Conservation (phyloP, 2,888 invertebrate genomes). For the Germaria angustata region DNA sequence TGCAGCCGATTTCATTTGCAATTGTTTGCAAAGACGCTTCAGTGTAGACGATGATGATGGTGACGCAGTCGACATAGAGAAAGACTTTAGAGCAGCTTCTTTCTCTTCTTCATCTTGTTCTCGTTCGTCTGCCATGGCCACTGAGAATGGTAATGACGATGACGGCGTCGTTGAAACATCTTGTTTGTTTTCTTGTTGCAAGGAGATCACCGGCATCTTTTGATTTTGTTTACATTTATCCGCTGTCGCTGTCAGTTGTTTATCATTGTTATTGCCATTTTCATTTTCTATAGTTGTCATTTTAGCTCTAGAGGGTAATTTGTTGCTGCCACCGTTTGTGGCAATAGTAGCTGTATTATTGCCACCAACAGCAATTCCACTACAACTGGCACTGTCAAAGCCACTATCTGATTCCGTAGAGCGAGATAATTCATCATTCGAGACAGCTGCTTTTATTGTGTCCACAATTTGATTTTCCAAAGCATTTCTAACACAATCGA, state of each 20-base stretch:
- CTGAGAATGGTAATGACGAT: slow-evolving; percentile 56
- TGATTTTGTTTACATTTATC: slow-evolving; percentile 45
- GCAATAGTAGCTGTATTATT: slow-evolving; percentile 29
- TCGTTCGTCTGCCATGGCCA: slow-evolving; percentile 10
- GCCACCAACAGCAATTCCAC: slow-evolving; percentile 41
- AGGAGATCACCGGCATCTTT: slow-evolving; percentile 60
- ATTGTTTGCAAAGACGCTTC: slow-evolving; percentile 68
- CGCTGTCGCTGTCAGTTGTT: slow-evolving; percentile 53
- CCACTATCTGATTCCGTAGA: slow-evolving; percentile 77
- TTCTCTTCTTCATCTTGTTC: slow-evolving; percentile 6
- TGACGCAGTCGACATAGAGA: slow-evolving; percentile 38
- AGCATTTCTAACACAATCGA: slow-evolving; percentile 58
- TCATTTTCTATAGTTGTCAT: slow-evolving; percentile 61
- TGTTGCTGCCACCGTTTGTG: slow-evolving; percentile 64
- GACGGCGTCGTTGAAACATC: slow-evolving; percentile 27
- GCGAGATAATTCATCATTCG: slow-evolving; percentile 78
- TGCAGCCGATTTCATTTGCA: slow-evolving; percentile 65
- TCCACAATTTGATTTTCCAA: slow-evolving; percentile 61
- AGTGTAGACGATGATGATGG: slow-evolving; percentile 63
- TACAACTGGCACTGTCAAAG: slow-evolving; percentile 72
- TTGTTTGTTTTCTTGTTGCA: slow-evolving; percentile 62
- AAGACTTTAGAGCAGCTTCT: slow-evolving; percentile 23
- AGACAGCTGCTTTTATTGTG: slow-evolving; percentile 67
- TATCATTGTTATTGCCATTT: slow-evolving; percentile 59
- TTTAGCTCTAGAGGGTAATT: slow-evolving; percentile 64